Conservation (phyloP, 2,888 invertebrate species). For the Stomorhina lunata region DNA sequence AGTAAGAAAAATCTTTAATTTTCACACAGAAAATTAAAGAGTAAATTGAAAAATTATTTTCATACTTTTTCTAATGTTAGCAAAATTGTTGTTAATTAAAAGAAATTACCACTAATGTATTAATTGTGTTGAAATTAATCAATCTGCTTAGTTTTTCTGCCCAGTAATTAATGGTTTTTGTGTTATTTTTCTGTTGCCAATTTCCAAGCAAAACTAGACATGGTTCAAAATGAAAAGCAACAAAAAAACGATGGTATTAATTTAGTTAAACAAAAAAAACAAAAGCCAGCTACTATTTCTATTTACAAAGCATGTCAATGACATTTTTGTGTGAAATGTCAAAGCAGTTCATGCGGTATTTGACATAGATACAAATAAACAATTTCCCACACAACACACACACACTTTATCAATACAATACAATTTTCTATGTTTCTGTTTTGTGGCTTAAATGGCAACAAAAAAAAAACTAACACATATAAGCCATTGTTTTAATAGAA, state of each 20-base stretch:
- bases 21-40: too few relatives aligned
- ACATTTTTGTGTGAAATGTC: constrained; percentile 43
- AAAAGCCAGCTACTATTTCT: constrained; percentile 6
- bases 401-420: background rate
- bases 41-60: too few relatives aligned
- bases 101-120: too few relatives aligned
- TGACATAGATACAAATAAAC: constrained; percentile 17
- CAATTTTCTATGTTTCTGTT: constrained; percentile 1
- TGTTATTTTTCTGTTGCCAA: too few relatives aligned
- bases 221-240: background rate
- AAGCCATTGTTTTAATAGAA: constrained; percentile 18
- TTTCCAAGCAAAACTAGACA: background rate
- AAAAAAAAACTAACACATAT: constrained; percentile 37
- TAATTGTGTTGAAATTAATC: too few relatives aligned
- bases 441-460: constrained; percentile 28
- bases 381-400: background rate
- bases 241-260: constrained; percentile 25
- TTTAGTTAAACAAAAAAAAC: constrained; percentile 6
- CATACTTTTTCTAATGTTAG: too few relatives aligned
- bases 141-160: too few relatives aligned
- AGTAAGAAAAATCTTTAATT: too few relatives aligned
- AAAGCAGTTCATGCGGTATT: constrained; percentile 36
- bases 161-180: too few relatives aligned
- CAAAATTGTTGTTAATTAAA: too few relatives aligned
- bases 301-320: constrained; percentile 51